Percentiles rank a stretch among this genome's conserved stretches.
Conservation (phyloP, 2,113 vertebrate species). For the Psilopsiagon aurifrons region DNA sequence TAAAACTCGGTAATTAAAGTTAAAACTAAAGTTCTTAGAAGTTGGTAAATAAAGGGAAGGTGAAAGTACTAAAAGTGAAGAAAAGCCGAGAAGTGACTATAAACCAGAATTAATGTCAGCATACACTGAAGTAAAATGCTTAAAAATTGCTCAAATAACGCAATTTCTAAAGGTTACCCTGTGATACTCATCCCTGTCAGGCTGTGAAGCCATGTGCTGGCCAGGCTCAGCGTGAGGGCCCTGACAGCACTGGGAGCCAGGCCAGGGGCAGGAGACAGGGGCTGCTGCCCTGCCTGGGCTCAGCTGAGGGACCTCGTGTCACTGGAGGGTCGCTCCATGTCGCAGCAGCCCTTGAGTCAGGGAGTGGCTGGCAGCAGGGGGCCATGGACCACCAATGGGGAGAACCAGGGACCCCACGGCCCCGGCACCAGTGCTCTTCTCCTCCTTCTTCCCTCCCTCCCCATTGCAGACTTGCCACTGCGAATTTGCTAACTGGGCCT, state of each 20-base stretch:
- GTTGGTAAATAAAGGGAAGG: neutral
- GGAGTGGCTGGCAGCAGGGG: neutral
- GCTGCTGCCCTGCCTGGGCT: neutral
- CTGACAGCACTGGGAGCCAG: neutral
- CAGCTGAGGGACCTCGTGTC: neutral
- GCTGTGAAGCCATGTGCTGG: rapidly evolving
- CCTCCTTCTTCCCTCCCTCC: too few species aligned
- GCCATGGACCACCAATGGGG: neutral
- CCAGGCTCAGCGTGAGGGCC: neutral
- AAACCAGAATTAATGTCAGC: neutral
- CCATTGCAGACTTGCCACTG: too few species aligned
- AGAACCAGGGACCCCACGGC: neutral
- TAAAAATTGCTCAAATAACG: rapidly evolving
- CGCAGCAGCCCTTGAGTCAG: rapidly evolving
- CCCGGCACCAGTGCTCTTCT: too few species aligned
- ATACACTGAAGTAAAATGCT: neutral
- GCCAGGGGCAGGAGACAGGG: neutral
- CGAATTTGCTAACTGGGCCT: neutral
- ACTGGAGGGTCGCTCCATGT: neutral
- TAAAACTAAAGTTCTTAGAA: neutral
- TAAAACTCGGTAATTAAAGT: neutral
- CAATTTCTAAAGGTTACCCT: neutral
- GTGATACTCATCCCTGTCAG: rapidly evolving
- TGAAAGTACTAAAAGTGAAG: neutral
- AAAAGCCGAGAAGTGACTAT: neutral